Percentiles rank a stretch among this genome's conserved stretches.
These are phyloP conservation scores for Drosophila siamana DNA, from an alignment of 2,888 invertebrate species.

Conservation along the genomic window DNA sequence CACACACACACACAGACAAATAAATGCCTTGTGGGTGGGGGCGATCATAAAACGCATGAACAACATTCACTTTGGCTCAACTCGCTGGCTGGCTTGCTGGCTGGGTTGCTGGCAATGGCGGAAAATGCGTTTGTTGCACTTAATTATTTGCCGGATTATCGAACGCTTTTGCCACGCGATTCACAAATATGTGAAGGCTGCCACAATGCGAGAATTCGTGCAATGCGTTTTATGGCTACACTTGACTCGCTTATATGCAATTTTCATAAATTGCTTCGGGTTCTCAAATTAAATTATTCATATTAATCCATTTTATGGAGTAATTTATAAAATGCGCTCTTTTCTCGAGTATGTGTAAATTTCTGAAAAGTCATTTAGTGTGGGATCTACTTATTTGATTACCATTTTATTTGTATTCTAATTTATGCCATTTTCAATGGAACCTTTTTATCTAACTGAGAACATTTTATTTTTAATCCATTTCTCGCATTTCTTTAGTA, in stretches of 20 bases:
- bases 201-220: not conserved
- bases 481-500: too few species aligned
- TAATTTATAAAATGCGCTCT: not conserved
- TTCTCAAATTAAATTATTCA: not conserved
- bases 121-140: slow-evolving; percentile 59
- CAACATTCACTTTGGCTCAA: slow-evolving; percentile 71
- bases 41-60: slow-evolving; percentile 54
- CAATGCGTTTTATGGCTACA: slow-evolving; percentile 2
- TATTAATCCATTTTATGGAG: not conserved
- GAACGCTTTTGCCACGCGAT: slow-evolving; percentile 16
- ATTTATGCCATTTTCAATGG: too few species aligned
- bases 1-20: too few species aligned
- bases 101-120: slow-evolving; percentile 42
- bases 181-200: slow-evolving; percentile 35
- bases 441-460: too few species aligned
- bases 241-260: not conserved
- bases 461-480: too few species aligned
- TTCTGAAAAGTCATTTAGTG: too few species aligned
- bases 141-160: slow-evolving; percentile 32
- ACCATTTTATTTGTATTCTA: too few species aligned
- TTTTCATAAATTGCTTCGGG: not conserved
- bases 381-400: not conserved
- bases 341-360: too few species aligned
- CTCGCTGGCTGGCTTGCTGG: too few species aligned
- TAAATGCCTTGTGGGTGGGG: slow-evolving; percentile 52